Evolutionary conservation across 2,113 vertebrate genomes (phyloP), one percentile per base, ranked within the genome.

Genomic region (Nannobrachium achirus): DNA sequence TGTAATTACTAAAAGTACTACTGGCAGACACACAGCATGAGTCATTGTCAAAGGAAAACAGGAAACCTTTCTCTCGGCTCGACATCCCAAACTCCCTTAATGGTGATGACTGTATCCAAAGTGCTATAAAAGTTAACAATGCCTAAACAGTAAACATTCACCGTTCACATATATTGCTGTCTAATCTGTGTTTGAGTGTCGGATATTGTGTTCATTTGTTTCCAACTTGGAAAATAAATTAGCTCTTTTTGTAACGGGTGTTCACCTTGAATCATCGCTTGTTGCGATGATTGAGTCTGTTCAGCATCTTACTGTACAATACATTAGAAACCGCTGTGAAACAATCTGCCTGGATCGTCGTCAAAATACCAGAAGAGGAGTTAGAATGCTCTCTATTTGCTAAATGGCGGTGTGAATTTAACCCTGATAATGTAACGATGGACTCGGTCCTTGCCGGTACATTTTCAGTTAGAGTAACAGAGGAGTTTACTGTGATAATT

Each of bases 1-100:
- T 80, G 78, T 85, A 74, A 88, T 91, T 85, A 88, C 74, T 60
- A 72, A 83, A 84, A 78, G 78, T 72, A 67, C 64, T 20, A 62
- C 65, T 89, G 86, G 83, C 79, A 44, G 56, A 19, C 15, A 53
- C 44, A 50, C 48, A 52, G 14, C 61, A 73, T 84, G 83, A 89
- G 60, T 90, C 82, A 89, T 62, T 63, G 57, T 69, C 69, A n/a
- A n/a, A n/a, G n/a, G n/a, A n/a, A n/a, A n/a, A n/a, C n/a, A n/a
- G n/a, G n/a, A n/a, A n/a, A n/a, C 70, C 45, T 57, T 69, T 69
- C 25, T 83, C 67, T 51, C 1, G n/a, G n/a, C n/a, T n/a, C n/a
- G 61, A 46, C 52, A 66, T 76, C 71, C 65, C 63, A 66, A 63
- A 75, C 63, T 69, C 67, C 41, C 57, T 66, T 76, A 76, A 79